phyloP scores from a whole-genome alignment of 2,797 vertebrate species.

The Xyrichtys novacula region DNA sequence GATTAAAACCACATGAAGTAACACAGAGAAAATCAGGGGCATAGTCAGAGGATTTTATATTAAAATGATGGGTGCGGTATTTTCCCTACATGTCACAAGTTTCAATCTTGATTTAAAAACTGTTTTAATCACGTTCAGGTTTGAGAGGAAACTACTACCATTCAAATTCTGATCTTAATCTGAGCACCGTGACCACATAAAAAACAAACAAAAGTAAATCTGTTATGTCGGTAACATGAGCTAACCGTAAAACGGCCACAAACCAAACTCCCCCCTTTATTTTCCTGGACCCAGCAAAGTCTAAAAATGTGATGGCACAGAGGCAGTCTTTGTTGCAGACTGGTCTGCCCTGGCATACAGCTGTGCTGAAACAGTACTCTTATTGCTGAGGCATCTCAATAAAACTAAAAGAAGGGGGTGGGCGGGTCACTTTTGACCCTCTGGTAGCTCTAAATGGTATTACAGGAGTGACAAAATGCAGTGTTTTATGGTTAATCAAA shows the following conservation, averaged over 20 bases:
- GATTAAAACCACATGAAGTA: neutral
- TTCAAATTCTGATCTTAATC: neutral
- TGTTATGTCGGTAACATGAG: conserved; percentile 36
- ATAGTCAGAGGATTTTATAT: neutral
- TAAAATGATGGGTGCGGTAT: neutral
- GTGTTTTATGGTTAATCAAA: conserved; percentile 86
- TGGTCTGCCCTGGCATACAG: conserved; percentile 74
- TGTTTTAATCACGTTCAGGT: neutral
- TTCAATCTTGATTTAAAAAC: neutral
- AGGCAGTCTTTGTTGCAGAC: conserved; percentile 77
- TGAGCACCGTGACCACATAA: no score
- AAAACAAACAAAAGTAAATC: conserved; percentile 28
- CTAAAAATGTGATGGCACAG: conserved; percentile 71
- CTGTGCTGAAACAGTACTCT: conserved; percentile 81
- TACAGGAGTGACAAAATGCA: conserved; percentile 85
- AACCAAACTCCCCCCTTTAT: conserved; percentile 43
- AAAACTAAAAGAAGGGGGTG: conserved; percentile 70
- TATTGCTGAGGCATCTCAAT: conserved; percentile 81
- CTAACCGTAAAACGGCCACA: conserved; percentile 44
- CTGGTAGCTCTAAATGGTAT: conserved; percentile 79
- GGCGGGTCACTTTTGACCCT: conserved; percentile 76
- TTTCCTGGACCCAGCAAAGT: conserved; percentile 41
- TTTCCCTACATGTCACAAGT: neutral
- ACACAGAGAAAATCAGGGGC: neutral
- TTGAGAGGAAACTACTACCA: neutral